Conservation (phyloP, 2,797 vertebrate species). For the Crypturellus tataupa region DNA sequence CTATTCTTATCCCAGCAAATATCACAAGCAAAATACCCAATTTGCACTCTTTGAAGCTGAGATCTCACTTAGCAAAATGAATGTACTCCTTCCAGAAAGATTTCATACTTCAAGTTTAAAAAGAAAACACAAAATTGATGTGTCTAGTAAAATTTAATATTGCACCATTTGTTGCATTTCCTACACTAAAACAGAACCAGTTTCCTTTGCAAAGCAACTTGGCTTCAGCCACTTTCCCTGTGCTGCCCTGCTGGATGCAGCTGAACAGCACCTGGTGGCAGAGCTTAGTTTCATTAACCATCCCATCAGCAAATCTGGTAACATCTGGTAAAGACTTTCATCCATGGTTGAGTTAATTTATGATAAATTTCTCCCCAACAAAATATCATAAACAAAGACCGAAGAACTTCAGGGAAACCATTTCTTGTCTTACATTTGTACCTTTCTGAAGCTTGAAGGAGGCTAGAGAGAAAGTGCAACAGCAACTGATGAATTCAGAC, state of each 20-base stretch:
- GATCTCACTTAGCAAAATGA: background rate
- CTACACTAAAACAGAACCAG: background rate
- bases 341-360: background rate
- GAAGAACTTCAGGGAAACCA: background rate
- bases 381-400: slow-evolving; percentile 14
- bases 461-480: background rate
- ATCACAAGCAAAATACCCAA: background rate
- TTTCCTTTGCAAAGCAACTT: background rate
- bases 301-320: slow-evolving; percentile 2
- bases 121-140: background rate
- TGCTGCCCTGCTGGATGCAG: background rate
- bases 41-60: background rate
- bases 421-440: background rate
- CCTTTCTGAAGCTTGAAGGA: background rate
- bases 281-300: slow-evolving; percentile 1
- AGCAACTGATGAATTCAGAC: background rate
- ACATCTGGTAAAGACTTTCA: slow-evolving; percentile 10
- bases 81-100: background rate
- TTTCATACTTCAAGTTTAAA: background rate
- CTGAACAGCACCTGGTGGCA: background rate
- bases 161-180: background rate
- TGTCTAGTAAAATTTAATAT: background rate
- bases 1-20: background rate
- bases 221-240: background rate
- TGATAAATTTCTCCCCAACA: slow-evolving; percentile 3